Evolutionary conservation across 2,888 invertebrate species (phyloP).

Genomic region (Xylocampa areola): DNA sequence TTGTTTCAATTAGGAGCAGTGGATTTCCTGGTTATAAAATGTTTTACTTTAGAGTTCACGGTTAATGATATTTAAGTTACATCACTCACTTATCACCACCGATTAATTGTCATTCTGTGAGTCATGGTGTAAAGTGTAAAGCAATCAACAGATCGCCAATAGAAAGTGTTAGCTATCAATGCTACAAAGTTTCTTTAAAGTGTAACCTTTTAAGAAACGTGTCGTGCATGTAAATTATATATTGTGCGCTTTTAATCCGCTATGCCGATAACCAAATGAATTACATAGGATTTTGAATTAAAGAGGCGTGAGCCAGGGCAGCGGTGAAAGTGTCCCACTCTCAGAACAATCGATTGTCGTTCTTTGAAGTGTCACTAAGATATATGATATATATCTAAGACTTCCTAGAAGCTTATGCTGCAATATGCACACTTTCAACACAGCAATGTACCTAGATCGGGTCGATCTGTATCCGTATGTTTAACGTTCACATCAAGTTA

Average conservation of each 20-base stretch:
- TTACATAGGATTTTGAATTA: constrained; percentile 79
- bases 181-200: constrained; percentile 68
- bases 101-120: constrained; percentile 56
- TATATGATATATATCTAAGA: constrained; percentile 76
- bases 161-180: constrained; percentile 84
- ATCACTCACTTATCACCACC: constrained; percentile 47
- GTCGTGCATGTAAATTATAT: constrained; percentile 78
- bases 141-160: constrained; percentile 57
- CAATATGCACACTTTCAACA: constrained; percentile 66
- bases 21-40: constrained; percentile 54
- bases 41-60: constrained; percentile 62
- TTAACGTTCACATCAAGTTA: constrained; percentile 18
- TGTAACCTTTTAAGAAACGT: constrained; percentile 78
- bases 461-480: constrained; percentile 13
- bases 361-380: constrained; percentile 83
- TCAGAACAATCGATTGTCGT: constrained; percentile 81
- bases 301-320: constrained; percentile 75
- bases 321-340: constrained; percentile 85
- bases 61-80: constrained; percentile 55
- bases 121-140: constrained; percentile 58
- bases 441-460: constrained; percentile 40
- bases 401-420: constrained; percentile 73
- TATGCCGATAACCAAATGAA: constrained; percentile 76
- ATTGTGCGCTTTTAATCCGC: constrained; percentile 80
- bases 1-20: constrained; percentile 25